Base-by-base conservation (phyloP, 2,888 invertebrate genomes). In the Peribatodes rhomboidaria region DNA sequence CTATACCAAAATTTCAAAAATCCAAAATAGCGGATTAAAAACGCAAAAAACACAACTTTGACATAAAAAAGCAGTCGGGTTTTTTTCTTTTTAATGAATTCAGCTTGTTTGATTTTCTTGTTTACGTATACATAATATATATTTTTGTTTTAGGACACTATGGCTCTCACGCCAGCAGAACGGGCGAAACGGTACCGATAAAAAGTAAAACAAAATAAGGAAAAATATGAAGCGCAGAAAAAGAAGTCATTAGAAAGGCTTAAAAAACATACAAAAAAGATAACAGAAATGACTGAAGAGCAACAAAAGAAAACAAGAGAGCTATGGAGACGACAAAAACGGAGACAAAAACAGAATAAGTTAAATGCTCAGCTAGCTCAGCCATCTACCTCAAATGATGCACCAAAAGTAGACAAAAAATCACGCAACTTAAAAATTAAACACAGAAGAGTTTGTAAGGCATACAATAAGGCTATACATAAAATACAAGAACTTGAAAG, bases 321-420 rank as follows among this genome's bases (percentile, higher is more conserved):
- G 16, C 16, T 33, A 47, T 64, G 58, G 63, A 53, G 63, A 54
- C 11, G 27, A 58, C 44, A 64, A 41, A 64, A 64, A 64, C 37
- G 35, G 20, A 53, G 16, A 27, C 58, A 53, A 53, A 58, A 62
- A 46, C n/a, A 49, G 18, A 62, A 56, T 22, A 62, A 44, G 27
- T 27, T n/a, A 50, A 62, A 62, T 42, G 31, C 22, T 31, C 33
- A 54, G 44, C 31, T 42, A 52, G 33, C 52, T 54, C 47, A 61
- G 47, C 42, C 53, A 49, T 42, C 33, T 39, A 31, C 22, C 31
- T 31, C 22, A 41, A 61, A 49, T 16, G 35, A 53, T 22, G 33
- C 44, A 47, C 47, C 47, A 55, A 54, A 27, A 46, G 20, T 35
- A 50, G 37, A 62, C 13, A 62, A 56, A 56, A 49, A 22, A 42